Base-by-base conservation (phyloP, 2,888 invertebrate genomes). In the Seira sanloemensis region DNA sequence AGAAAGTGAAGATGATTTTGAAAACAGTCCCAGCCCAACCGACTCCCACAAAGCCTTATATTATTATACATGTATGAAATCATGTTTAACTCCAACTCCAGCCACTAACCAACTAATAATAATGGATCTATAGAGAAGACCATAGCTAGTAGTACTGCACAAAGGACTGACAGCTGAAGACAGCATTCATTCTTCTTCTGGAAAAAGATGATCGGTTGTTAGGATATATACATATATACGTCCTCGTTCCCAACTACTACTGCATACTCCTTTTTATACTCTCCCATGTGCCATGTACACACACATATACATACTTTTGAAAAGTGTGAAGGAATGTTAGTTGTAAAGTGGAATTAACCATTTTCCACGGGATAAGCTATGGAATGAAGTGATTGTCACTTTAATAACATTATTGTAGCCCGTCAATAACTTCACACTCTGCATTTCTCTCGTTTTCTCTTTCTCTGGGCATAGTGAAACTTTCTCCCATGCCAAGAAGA, bases 101-200 rank as follows among this genome's bases (percentile, higher is more conserved):
- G 5, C 37, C 37, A 37, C 37, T 12, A 37, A 12, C 37, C 58
- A 18, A 58, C 58, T 18, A 58, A 7, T 58, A 58, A 58, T 58
- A 58, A 58, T 58, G n/a, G 58, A 58, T 58, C 7, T 58, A 58
- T 16, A n/a, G n/a, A n/a, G n/a, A n/a, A n/a, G n/a, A n/a, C n/a
- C n/a, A n/a, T n/a, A 58, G 9, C 58, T 58, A 18, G n/a, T 16
- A 58, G 58, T 58, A 58, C 7, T 58, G 58, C 58, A n/a, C 58
- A 58, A 58, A n/a, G n/a, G n/a, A n/a, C n/a, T 58, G 58, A 58
- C 58, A 58, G 58, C 58, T 58, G 58, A 58, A 58, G 58, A 58
- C 58, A 58, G 58, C 58, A 58, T 58, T 58, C 58, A 58, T 58
- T 58, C 58, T 58, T 58, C 18, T 9, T 58, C 58, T 58, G 16